A percentile compares a stretch with the other conserved stretches of the same genome.
phyloP scores from a whole-genome alignment of 2,113 vertebrate species.

The Spermophilus dauricus region DNA sequence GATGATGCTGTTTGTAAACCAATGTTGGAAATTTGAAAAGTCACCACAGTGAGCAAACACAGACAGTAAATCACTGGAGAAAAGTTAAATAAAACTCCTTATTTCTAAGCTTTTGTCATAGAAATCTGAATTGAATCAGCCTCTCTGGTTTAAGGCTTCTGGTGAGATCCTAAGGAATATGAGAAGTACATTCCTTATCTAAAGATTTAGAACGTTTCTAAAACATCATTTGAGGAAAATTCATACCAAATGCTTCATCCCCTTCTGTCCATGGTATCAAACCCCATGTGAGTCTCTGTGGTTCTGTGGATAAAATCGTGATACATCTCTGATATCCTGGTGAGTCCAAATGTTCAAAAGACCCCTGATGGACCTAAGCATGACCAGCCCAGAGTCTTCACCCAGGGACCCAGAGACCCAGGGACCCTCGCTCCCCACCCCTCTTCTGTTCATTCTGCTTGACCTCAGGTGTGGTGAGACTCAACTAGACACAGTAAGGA shows the following conservation, averaged over 20 bases:
- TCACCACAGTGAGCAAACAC: background rate
- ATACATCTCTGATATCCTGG: too few relatives aligned
- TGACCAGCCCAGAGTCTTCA: too few relatives aligned
- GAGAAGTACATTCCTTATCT: background rate
- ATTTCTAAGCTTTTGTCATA: background rate
- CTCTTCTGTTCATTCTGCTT: too few relatives aligned
- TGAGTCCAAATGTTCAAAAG: too few relatives aligned
- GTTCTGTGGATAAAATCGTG: too few relatives aligned
- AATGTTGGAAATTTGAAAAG: background rate
- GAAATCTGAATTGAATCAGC: background rate
- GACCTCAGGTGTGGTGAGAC: too few relatives aligned
- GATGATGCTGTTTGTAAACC: background rate
- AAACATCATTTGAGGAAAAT: background rate
- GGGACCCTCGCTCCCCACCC: too few relatives aligned
- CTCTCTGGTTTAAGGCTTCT: background rate
- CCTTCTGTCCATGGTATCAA: too few relatives aligned
- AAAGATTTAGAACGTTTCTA: background rate
- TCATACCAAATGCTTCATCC: background rate
- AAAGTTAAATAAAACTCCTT: background rate
- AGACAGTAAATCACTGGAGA: background rate
- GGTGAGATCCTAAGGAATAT: background rate
- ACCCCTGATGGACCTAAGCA: too few relatives aligned
- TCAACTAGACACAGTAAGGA: too few relatives aligned
- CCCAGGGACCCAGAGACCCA: too few relatives aligned
- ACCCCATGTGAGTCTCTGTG: too few relatives aligned